A percentile compares a stretch with the other conserved stretches of the same genome.
These are phyloP conservation scores for Todiramphus chloris DNA, from an alignment of 2,113 vertebrate genomes.

Conservation along the genomic window DNA sequence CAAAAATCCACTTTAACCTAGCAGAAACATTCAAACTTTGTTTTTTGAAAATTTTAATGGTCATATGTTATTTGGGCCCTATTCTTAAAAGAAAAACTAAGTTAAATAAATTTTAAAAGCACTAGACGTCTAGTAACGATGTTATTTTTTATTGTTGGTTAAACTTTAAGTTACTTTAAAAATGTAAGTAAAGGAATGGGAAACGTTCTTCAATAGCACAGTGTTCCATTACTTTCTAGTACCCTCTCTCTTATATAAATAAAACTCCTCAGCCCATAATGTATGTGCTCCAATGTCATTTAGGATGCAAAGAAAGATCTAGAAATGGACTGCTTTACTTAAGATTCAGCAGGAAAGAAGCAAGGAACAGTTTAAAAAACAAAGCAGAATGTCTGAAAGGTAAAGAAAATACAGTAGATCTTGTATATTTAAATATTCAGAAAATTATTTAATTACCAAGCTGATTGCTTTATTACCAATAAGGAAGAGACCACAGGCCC, in stretches of 20 bases:
- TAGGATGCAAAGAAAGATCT: not conserved
- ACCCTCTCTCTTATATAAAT: not conserved
- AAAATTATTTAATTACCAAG: not conserved
- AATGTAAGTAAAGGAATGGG: not conserved
- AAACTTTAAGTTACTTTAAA: not conserved
- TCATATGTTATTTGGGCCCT: conserved; percentile 28
- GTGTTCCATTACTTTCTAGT: not conserved
- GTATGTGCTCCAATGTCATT: not conserved
- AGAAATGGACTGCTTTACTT: not conserved
- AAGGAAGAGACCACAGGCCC: not conserved
- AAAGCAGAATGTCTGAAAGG: not conserved
- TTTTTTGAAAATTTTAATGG: conserved; percentile 57
- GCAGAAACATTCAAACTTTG: conserved; percentile 66
- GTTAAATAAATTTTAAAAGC: not conserved
- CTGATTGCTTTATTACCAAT: not conserved
- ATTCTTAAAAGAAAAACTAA: conserved; percentile 2
- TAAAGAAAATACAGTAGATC: not conserved
- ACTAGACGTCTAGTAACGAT: not conserved
- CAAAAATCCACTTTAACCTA: conserved; percentile 85
- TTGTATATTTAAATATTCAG: not conserved
- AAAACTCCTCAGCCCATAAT: not conserved
- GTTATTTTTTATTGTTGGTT: not conserved
- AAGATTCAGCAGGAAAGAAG: not conserved
- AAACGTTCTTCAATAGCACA: conserved; percentile 26
- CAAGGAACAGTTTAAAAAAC: not conserved